Conservation (phyloP, 30 jellyfish, hydroid and myxozoan species). For the Sanderia malayensis region DNA sequence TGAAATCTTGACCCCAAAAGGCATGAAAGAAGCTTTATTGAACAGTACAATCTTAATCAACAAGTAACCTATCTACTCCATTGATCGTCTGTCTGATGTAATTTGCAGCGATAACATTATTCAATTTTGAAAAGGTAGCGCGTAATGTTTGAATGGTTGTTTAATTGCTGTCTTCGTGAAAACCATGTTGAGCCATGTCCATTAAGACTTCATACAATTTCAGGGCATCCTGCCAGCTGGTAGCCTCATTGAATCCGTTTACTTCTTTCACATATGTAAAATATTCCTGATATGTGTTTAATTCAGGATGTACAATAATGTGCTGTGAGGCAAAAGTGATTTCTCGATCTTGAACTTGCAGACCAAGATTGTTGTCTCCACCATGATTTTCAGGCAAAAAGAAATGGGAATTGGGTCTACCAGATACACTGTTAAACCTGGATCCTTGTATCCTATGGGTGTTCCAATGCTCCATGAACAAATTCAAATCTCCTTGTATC, state of each 20-base stretch:
- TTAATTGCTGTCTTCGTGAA: too few species aligned
- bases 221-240: not conserved
- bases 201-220: not conserved
- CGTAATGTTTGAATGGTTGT: too few species aligned
- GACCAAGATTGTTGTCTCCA: not conserved
- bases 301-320: not conserved
- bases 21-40: too few species aligned
- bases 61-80: too few species aligned
- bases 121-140: too few species aligned
- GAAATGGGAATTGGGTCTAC: conserved; percentile 12
- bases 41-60: too few species aligned
- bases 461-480: conserved; percentile 34
- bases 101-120: too few species aligned
- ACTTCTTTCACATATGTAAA: not conserved
- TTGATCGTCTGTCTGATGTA: too few species aligned
- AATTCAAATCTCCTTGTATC: not conserved
- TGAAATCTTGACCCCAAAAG: too few species aligned
- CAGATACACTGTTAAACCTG: conserved; percentile 5
- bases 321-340: not conserved
- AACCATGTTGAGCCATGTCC: not conserved
- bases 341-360: not conserved
- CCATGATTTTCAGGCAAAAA: conserved; percentile 9
- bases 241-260: not conserved
- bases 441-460: conserved; percentile 5
- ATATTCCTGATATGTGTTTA: not conserved